phyloP scores from a whole-genome alignment of 2,888 invertebrate genomes.

The Conistra vaccinii region DNA sequence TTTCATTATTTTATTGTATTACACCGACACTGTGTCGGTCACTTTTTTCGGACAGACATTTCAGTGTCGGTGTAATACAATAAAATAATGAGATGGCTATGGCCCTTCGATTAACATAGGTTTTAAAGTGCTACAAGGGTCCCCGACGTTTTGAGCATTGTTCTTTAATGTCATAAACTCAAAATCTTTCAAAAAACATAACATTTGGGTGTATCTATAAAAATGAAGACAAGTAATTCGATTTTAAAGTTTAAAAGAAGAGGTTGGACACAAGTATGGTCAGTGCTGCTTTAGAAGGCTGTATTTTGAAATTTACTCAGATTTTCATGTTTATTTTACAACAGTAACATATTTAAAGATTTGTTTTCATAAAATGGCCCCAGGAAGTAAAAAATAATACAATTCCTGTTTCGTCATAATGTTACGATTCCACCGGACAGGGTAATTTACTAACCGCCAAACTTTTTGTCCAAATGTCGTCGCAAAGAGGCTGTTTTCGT shows the following conservation, averaged over 20 bases:
- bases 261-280: conserved; percentile 11
- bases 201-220: not conserved
- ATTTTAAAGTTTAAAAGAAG: conserved; percentile 8
- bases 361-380: too few species aligned
- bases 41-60: too few species aligned
- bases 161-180: conserved; percentile 1
- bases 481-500: too few species aligned
- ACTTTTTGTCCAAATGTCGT: too few species aligned
- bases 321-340: conserved; percentile 6
- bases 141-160: too few species aligned
- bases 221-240: conserved; percentile 3
- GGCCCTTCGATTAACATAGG: too few species aligned
- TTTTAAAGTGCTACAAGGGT: too few species aligned
- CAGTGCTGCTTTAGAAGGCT: conserved; percentile 8
- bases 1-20: too few species aligned
- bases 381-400: not conserved
- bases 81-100: too few species aligned
- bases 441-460: not conserved
- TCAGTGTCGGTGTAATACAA: too few species aligned
- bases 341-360: conserved; percentile 8
- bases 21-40: too few species aligned
- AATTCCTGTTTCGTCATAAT: not conserved
- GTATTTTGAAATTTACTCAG: conserved; percentile 7
- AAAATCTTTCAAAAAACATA: conserved; percentile 9
- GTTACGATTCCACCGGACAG: not conserved